phyloP scores from a whole-genome alignment of 2,888 invertebrate species.

The Bugulina stolonifera region DNA sequence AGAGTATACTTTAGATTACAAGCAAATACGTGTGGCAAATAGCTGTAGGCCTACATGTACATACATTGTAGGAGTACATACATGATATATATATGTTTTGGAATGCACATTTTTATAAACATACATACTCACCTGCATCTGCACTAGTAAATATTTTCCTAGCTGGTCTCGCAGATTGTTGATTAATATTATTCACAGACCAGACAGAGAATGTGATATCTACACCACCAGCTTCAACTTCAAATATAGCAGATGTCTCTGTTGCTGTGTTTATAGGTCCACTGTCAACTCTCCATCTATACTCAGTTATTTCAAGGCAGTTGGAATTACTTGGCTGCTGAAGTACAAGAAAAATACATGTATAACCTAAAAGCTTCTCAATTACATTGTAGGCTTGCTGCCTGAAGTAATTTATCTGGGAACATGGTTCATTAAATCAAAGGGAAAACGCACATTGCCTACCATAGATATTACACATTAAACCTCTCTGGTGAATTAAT shows the following conservation, averaged over 20 bases:
- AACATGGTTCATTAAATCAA: too few relatives aligned
- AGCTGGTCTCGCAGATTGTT: background rate
- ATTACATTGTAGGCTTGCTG: too few relatives aligned
- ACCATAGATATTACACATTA: too few relatives aligned
- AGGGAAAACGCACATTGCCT: too few relatives aligned
- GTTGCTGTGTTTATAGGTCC: background rate
- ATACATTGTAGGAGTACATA: background rate
- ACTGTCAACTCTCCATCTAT: background rate
- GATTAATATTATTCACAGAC: background rate
- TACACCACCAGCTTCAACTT: background rate
- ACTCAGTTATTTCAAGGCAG: background rate
- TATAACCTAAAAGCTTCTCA: too few relatives aligned
- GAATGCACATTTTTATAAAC: background rate
- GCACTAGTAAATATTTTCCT: background rate
- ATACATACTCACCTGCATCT: background rate
- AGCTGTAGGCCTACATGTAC: too few relatives aligned
- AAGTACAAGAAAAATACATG: too few relatives aligned
- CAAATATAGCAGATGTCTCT: background rate
- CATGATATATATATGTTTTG: background rate
- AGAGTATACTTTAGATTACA: too few relatives aligned
- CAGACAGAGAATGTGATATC: background rate
- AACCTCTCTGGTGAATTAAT: too few relatives aligned
- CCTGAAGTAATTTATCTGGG: too few relatives aligned
- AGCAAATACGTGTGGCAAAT: too few relatives aligned
- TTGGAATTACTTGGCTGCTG: too few relatives aligned